Evolutionary conservation across 2,113 vertebrate genomes (phyloP).

Genomic region (Australoheros scitulus): DNA sequence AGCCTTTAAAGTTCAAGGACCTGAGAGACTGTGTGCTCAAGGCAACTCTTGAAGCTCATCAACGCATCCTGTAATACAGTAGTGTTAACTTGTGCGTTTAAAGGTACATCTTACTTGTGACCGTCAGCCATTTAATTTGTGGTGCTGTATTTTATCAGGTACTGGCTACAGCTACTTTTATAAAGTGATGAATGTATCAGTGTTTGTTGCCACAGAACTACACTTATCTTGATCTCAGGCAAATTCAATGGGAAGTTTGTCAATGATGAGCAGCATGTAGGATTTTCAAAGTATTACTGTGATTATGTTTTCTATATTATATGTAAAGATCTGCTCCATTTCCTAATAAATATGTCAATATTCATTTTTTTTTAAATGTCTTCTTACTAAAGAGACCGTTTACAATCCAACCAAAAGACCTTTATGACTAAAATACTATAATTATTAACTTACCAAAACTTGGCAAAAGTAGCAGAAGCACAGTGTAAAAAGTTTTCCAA

Average conservation of each 20-base stretch:
- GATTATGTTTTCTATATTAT: slow-evolving; percentile 61
- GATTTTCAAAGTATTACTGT: slow-evolving; percentile 69
- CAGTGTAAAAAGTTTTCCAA: background rate
- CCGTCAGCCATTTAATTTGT: slow-evolving; percentile 52
- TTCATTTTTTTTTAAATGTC: background rate
- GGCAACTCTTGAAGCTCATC: slow-evolving; percentile 58
- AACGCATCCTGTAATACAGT: slow-evolving; percentile 20
- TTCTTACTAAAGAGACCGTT: background rate
- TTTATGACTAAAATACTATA: no score
- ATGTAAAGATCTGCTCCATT: slow-evolving; percentile 71
- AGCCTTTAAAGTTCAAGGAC: slow-evolving; percentile 33
- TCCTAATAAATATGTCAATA: slow-evolving; percentile 74
- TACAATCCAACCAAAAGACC: background rate
- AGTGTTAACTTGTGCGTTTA: slow-evolving; percentile 26
- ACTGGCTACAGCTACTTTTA: slow-evolving; percentile 46
- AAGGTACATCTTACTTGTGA: slow-evolving; percentile 44
- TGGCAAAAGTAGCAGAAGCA: background rate
- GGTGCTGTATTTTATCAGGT: slow-evolving; percentile 45
- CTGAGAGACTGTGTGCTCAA: slow-evolving; percentile 52
- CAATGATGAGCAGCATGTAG: slow-evolving; percentile 72
- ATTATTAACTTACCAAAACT: background rate
- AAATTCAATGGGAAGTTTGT: slow-evolving; percentile 55
- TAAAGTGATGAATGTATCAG: slow-evolving; percentile 70
- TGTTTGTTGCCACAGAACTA: slow-evolving; percentile 69
- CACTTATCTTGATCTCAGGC: slow-evolving; percentile 59